Percentiles rank a stretch among this genome's conserved stretches.
Conservation (phyloP, 2,113 vertebrate genomes). For the Solea solea region DNA sequence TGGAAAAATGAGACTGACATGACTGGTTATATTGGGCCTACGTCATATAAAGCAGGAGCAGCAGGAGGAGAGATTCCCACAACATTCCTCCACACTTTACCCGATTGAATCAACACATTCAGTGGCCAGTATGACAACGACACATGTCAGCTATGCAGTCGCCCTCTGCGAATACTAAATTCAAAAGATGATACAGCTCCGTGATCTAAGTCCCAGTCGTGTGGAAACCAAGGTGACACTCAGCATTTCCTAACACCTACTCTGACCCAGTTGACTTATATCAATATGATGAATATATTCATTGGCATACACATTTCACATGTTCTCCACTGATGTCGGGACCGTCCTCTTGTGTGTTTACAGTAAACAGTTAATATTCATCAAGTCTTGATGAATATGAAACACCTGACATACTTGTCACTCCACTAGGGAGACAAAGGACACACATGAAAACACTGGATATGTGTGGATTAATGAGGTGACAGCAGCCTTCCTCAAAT, state of each 20-base stretch:
- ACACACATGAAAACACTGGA: no score
- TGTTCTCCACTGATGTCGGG: no score
- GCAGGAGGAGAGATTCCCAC: constrained; percentile 16
- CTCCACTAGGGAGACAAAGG: neutral
- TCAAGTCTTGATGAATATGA: neutral
- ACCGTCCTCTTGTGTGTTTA: no score
- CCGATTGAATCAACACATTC: constrained; percentile 41
- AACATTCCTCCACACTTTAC: constrained; percentile 13
- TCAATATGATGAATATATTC: neutral
- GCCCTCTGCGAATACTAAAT: constrained; percentile 24
- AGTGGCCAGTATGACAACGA: constrained; percentile 39
- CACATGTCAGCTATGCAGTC: constrained; percentile 53
- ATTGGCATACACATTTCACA: no score
- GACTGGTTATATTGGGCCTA: neutral
- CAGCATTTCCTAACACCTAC: constrained; percentile 8
- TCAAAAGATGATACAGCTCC: constrained; percentile 33
- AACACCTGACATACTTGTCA: neutral
- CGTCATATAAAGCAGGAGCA: constrained; percentile 16
- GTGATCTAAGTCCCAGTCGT: constrained; percentile 23
- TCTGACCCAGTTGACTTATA: neutral
- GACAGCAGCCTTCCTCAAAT: no score
- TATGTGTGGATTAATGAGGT: no score
- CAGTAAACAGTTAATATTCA: no score
- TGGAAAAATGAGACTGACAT: neutral
- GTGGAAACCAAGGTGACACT: constrained; percentile 50